A percentile compares a stretch with the other conserved stretches of the same genome.
These are phyloP conservation scores for Gonatopus flavifemur DNA, from an alignment of 1,140 invertebrate genomes.

Conservation along the genomic window DNA sequence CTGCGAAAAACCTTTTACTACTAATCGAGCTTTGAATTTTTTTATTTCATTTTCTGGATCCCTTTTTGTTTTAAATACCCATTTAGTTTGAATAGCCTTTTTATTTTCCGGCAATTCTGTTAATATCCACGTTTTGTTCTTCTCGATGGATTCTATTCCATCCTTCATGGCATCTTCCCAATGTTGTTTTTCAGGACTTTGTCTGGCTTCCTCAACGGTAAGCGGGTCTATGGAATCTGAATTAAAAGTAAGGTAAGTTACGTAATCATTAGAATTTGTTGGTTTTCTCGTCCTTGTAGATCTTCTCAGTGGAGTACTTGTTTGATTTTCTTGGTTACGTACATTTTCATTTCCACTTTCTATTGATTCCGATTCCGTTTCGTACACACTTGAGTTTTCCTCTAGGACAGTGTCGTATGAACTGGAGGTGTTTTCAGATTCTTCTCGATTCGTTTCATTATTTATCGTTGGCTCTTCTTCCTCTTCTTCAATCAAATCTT, in stretches of 20 bases:
- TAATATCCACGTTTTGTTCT: neutral
- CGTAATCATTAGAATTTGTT: neutral
- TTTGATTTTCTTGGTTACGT: too few species aligned
- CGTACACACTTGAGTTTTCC: too few species aligned
- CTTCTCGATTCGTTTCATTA: too few species aligned
- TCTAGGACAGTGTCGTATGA: too few species aligned
- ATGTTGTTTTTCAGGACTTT: slow-evolving; percentile 13
- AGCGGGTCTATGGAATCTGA: too few species aligned
- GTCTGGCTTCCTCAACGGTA: slow-evolving; percentile 29
- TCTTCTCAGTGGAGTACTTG: too few species aligned
- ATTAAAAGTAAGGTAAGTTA: neutral
- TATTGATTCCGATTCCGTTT: too few species aligned
- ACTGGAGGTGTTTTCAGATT: too few species aligned
- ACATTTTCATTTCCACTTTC: too few species aligned
- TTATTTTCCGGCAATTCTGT: neutral
- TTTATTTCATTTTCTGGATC: neutral
- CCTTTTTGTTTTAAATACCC: neutral
- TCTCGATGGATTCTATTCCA: neutral
- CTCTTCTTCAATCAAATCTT: too few species aligned
- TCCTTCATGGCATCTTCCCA: slow-evolving; percentile 1
- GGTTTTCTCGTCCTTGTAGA: neutral
- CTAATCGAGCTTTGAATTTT: neutral
- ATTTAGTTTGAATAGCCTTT: neutral
- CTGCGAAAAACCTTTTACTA: neutral
- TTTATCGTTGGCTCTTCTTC: too few species aligned